These are phyloP conservation scores for Sarcophaga carnaria DNA, from an alignment of 2,888 invertebrate species.

Conservation along the genomic window DNA sequence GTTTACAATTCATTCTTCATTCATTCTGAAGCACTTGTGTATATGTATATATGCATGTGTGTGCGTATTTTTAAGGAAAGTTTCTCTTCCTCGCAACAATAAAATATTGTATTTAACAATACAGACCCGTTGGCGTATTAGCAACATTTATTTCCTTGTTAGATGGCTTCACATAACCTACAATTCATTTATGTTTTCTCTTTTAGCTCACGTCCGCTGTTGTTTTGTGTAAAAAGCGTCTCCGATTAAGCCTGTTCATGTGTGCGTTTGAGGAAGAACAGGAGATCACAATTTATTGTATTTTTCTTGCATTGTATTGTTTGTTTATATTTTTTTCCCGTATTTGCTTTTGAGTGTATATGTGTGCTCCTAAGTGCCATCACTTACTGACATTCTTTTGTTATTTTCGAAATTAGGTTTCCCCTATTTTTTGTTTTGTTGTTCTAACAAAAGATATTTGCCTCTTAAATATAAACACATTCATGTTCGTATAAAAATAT, in stretches of 20 bases:
- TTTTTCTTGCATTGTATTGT: background rate
- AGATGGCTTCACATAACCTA: constrained; percentile 1
- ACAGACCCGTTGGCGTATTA: constrained; percentile 12
- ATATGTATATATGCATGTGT: too few relatives aligned
- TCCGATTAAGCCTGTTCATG: background rate
- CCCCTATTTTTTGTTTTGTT: background rate
- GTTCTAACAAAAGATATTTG: too few relatives aligned
- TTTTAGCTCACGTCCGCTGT: constrained; percentile 21
- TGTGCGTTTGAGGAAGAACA: background rate
- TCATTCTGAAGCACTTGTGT: too few relatives aligned
- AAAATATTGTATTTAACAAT: too few relatives aligned
- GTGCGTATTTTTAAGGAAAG: too few relatives aligned
- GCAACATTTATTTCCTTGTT: constrained; percentile 29
- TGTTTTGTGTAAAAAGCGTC: background rate
- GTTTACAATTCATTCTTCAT: too few relatives aligned
- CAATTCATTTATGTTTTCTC: constrained; percentile 33
- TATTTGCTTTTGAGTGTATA: constrained; percentile 1
- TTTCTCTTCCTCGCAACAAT: too few relatives aligned
- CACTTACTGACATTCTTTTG: constrained; percentile 19
- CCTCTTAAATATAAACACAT: too few relatives aligned
- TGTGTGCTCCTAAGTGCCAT: constrained; percentile 11
- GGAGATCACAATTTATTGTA: background rate
- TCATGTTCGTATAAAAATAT: too few relatives aligned
- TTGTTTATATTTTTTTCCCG: background rate
- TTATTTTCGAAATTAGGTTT: constrained; percentile 39